phyloP scores from a whole-genome alignment of 2,113 vertebrate species.

The Amphiprion ocellaris region DNA sequence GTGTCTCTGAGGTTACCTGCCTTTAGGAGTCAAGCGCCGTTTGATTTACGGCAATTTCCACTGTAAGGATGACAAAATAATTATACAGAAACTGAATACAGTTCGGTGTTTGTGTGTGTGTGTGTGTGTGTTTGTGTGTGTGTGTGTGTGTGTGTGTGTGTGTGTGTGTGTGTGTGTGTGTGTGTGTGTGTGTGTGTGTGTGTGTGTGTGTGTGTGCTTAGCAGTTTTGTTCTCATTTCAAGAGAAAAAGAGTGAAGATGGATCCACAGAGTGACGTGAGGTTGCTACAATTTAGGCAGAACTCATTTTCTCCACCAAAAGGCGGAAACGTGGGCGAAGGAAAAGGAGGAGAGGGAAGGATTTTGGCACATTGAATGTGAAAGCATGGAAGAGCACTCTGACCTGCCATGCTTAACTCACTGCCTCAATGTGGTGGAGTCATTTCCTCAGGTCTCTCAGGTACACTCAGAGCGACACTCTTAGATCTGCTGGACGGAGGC shows the following conservation, averaged over 20 bases:
- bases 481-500: constrained; percentile 22
- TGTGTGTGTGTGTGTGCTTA: not conserved
- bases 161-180: not conserved
- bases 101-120: not conserved
- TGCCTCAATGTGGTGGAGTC: constrained; percentile 74
- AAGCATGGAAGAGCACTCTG: constrained; percentile 62
- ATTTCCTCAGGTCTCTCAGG: constrained; percentile 65
- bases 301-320: constrained; percentile 42
- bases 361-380: constrained; percentile 41
- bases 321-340: constrained; percentile 57
- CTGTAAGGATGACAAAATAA: constrained; percentile 55
- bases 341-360: constrained; percentile 25
- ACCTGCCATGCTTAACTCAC: constrained; percentile 42
- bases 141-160: not conserved
- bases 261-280: constrained; percentile 40
- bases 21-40: constrained; percentile 17
- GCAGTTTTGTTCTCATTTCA: constrained; percentile 22
- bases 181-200: too few species aligned
- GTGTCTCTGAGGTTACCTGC: constrained; percentile 15
- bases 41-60: constrained; percentile 49
- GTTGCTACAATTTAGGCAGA: constrained; percentile 42
- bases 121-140: not conserved
- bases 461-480: constrained; percentile 31
- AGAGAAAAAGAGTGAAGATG: constrained; percentile 33
- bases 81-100: constrained; percentile 38